phyloP scores from a whole-genome alignment of 2,888 invertebrate species.

The Phymatocera aterrima region DNA sequence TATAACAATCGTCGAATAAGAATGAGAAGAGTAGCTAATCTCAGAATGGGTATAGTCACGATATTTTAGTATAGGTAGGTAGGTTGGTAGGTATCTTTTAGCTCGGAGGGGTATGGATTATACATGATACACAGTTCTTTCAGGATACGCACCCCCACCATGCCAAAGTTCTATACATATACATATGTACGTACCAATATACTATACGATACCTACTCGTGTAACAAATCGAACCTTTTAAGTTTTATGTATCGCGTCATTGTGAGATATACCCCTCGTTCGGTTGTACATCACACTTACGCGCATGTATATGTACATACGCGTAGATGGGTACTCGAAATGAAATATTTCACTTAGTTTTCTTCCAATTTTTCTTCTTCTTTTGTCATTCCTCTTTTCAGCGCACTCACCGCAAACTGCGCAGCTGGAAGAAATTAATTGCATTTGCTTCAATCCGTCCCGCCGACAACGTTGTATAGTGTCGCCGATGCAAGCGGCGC shows the following conservation, averaged over 20 bases:
- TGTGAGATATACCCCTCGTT: conserved; percentile 7
- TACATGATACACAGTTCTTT: too few relatives aligned
- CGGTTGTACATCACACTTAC: not conserved
- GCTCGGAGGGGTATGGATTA: not conserved
- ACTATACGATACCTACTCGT: not conserved
- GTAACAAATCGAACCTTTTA: conserved; percentile 40
- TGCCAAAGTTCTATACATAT: not conserved
- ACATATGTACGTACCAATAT: not conserved
- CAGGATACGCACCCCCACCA: too few relatives aligned
- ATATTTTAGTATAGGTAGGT: too few relatives aligned
- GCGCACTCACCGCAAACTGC: conserved; percentile 13
- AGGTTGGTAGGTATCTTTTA: not conserved
- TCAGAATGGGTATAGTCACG: not conserved
- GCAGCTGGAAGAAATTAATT: not conserved
- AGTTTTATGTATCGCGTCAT: conserved; percentile 32
- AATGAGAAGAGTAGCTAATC: not conserved
- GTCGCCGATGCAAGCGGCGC: not conserved
- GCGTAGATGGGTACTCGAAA: too few relatives aligned
- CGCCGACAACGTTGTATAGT: conserved; percentile 8
- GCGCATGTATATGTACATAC: not conserved
- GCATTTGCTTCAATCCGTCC: conserved; percentile 19
- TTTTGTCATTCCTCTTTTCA: not conserved
- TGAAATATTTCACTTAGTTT: conserved; percentile 21
- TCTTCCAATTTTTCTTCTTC: not conserved
- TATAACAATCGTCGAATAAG: conserved; percentile 1